Evolutionary conservation across 2,888 invertebrate species (phyloP), one percentile per base, ranked within the genome.

Genomic region (Pteria penguin): DNA sequence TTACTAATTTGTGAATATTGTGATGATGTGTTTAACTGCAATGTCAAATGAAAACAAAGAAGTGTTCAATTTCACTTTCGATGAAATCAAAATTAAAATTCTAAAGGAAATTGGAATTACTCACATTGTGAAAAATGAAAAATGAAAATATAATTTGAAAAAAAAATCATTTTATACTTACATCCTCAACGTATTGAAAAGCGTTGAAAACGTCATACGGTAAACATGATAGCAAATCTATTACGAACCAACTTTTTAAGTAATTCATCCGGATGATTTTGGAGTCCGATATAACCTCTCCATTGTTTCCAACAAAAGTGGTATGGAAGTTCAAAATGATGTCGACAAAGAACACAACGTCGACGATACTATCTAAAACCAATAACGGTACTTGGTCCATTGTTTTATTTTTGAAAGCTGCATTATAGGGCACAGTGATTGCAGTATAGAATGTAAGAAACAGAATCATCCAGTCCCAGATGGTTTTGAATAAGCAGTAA

Each of bases 131-230:
- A n/a, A n/a, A n/a, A n/a, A n/a, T n/a, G n/a, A n/a, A n/a, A n/a
- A n/a, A n/a, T n/a, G n/a, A n/a, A n/a, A n/a, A n/a, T n/a, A n/a
- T n/a, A n/a, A n/a, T n/a, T n/a, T n/a, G n/a, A n/a, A n/a, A n/a
- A n/a, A n/a, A n/a, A n/a, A n/a, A n/a, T n/a, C n/a, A n/a, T n/a
- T 52, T 52, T 8, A 24, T 76, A 84, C 86, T 87, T 87, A 90
- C 93, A 86, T 93, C 98, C 94, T 99, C 98, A 93, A 98, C 98
- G 93, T 98, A 97, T 94, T 99, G 99, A 94, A 99, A 99, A 88
- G 99, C 99, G 94, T 99, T 99, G 95, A 99, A 99, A 90, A 99
- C 98, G 94, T 99, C 99, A 93, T 99, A 99, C 84, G 99, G 99
- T 93, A 99, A 95, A 94, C 99, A 99, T 90, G 98, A 98, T 85